These are phyloP conservation scores for Lutjanus campechanus DNA, from an alignment of 2,797 vertebrate species.

Conservation along the genomic window DNA sequence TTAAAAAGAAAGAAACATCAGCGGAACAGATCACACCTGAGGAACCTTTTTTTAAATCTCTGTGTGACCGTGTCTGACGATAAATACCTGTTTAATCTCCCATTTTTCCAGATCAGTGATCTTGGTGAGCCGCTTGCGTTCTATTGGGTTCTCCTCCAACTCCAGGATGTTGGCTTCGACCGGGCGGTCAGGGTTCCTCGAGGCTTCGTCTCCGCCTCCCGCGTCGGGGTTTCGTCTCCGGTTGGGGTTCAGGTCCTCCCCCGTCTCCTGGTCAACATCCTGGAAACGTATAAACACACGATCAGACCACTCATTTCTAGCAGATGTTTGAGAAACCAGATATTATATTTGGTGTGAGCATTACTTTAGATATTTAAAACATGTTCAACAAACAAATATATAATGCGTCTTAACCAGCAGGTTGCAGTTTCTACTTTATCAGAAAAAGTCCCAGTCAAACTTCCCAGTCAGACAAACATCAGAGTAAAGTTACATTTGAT, in stretches of 20 bases:
- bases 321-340: not conserved
- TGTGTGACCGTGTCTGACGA: not conserved
- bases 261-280: constrained; percentile 95
- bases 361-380: not conserved
- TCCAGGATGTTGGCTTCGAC: constrained; percentile 88
- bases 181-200: constrained; percentile 95
- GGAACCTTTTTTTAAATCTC: not conserved
- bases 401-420: not conserved
- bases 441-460: not conserved
- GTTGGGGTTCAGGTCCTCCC: constrained; percentile 94
- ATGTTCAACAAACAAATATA: not conserved
- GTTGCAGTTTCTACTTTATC: not conserved
- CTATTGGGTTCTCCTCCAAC: constrained; percentile 89
- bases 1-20: constrained; percentile 7
- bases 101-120: constrained; percentile 96
- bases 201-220: constrained; percentile 84
- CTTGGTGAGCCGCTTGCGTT: constrained; percentile 91
- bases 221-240: constrained; percentile 88
- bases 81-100: constrained; percentile 94
- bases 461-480: no score
- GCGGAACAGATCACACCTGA: not conserved
- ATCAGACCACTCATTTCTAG: not conserved
- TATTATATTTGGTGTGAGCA: not conserved
- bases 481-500: no score
- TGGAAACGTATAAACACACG: constrained; percentile 47